Conservation (phyloP, 2,113 vertebrate species). For the Phrynocephalus versicolor region DNA sequence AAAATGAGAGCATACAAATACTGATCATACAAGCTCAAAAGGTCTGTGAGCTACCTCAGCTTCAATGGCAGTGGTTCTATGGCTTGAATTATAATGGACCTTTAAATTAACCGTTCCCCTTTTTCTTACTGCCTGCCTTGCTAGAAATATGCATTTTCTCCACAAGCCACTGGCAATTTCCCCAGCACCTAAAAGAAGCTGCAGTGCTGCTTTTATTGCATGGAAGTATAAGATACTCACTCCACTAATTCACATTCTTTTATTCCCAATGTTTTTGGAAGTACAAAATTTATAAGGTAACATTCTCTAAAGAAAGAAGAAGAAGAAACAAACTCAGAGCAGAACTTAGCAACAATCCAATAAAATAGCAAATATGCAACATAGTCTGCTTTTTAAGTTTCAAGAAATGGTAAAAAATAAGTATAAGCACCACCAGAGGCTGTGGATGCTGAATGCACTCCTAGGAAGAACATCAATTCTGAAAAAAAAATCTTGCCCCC, state of each 20-base stretch:
- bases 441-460: not conserved
- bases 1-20: constrained; percentile 34
- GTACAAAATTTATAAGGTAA: not conserved
- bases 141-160: constrained; percentile 1
- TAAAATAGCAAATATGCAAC: not conserved
- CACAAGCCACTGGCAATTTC: not conserved
- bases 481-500: not conserved
- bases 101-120: not conserved
- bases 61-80: constrained; percentile 4
- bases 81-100: constrained; percentile 5
- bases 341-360: not conserved
- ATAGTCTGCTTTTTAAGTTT: not conserved
- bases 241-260: not conserved
- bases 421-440: not conserved
- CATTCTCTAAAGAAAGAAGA: not conserved
- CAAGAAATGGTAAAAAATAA: not conserved
- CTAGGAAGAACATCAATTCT: not conserved
- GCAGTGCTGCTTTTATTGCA: not conserved
- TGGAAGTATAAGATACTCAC: not conserved
- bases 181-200: fast-evolving
- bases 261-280: not conserved
- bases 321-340: not conserved
- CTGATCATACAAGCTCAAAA: constrained; percentile 36
- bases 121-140: not conserved
- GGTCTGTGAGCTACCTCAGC: constrained; percentile 25